Base-by-base conservation (phyloP, 2,888 invertebrate species). In the Andrena dorsata region DNA sequence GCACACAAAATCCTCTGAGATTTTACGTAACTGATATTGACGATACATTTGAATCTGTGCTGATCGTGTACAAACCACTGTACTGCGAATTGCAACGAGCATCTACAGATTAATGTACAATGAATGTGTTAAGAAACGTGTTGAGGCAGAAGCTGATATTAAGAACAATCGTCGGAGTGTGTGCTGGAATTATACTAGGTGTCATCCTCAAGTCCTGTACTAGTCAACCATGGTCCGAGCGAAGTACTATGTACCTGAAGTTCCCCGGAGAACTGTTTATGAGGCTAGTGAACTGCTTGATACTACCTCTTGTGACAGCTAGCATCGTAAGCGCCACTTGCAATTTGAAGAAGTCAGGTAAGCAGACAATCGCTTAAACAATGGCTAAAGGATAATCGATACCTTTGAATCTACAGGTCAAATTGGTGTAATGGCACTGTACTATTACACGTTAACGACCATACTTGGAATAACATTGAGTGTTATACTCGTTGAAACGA, bases 261-360 rank as follows among this genome's bases (percentile, higher is more conserved):
- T 98, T 98, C 94, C 97, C 98, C 2, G 99, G 99, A 51, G 98
- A 99, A 92, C 95, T 99, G 87, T 98, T 99, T 94, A 96, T 99
- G 90, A 96, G 98, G 94, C 98, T 98, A 97, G 95, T 99, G 65
- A 99, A 99, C 95, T 97, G 97, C 91, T 95, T 99, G 81, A 99
- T 99, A 92, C 96, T 99, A 56, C 99, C 99, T 1, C 95, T 99
- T 90, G 95, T 99, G 90, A 96, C 98, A 41, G 96, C 98, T 0
- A 98, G 98, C n/a, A 97, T 99, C 73, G 97, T 98, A 64, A 97
- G 98, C 65, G 92, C 94, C 3, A 93, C 91, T 79, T 92, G 90
- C 68, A 88, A 90, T 86, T 88, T 94, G 47, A 90, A 88, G 72
- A 90, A 90, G 80, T 92, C 92, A 60, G 93, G 93, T 93, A 88